Base-by-base conservation (phyloP, 2,797 vertebrate genomes). In the Cossypha niveicapilla region DNA sequence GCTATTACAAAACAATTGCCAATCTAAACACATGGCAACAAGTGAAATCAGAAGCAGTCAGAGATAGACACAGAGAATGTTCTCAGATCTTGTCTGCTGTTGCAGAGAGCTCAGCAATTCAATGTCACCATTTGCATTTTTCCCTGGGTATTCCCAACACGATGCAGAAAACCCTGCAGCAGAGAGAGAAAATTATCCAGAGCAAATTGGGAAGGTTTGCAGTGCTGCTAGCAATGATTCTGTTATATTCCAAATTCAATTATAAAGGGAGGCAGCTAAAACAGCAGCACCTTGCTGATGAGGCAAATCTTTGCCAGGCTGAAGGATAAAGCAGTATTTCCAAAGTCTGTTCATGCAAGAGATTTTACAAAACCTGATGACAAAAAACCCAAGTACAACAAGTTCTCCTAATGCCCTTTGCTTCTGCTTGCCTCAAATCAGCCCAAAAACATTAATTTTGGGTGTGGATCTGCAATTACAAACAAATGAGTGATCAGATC, bases 51-150 rank as follows among this genome's bases (percentile, higher is more conserved):
- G 86, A 95, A 92, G 81, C 78, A 86, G 85, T 23, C 41, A 0
- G 42, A 71, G 81, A 88, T 1, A 93, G 90, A 79, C 28, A 66
- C 9, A 0, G 50, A 54, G 65, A 91, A 85, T 0, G 12, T 56
- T 58, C 93, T 95, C 80, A 66, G 88, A 94, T 95, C 78, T 93
- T 88, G 78, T 94, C 27, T 0, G 62, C 88, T 89, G 86, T 47
- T 86, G 62, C 4, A 4, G 75, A 72, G 58, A 70, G 81, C 54
- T 81, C 60, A 91, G 87, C 62, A 86, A 93, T 89, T 91, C 86
- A 58, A 7, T 93, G 93, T 92, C 91, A 86, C 65, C 37, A 92
- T 96, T 93, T 95, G 72, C 84, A 91, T 93, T 94, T 93, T 86
- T 78, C 78, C 72, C 75, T 68, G 54, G 50, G 84, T 93, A 80